A percentile compares a stretch with the other conserved stretches of the same genome.
Conservation (phyloP, 2,888 invertebrate species). For the Sinopyrophorus schimmeli region DNA sequence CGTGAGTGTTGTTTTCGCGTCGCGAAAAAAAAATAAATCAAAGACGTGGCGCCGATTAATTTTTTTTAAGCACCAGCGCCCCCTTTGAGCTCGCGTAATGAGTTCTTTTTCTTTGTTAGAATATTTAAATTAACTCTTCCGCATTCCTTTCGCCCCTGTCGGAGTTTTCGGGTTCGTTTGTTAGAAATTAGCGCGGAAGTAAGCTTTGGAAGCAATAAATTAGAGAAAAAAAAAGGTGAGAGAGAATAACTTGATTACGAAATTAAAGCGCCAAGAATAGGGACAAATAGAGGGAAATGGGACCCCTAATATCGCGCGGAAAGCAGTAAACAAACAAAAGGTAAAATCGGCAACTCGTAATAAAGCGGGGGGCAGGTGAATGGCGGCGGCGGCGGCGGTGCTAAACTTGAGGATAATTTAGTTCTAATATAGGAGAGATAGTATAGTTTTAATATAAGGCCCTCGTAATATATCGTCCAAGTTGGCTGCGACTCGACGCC, state of each 20-base stretch:
- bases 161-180: slow-evolving; percentile 9
- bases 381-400: no score
- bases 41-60: no score
- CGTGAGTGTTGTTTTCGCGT: no score
- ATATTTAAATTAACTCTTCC: slow-evolving; percentile 15
- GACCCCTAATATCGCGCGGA: background rate
- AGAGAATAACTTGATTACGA: no score
- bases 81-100: no score
- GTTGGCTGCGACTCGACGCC: slow-evolving; percentile 25
- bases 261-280: no score
- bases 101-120: no score
- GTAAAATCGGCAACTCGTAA: slow-evolving; percentile 17
- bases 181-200: slow-evolving; percentile 10
- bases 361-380: slow-evolving; percentile 26
- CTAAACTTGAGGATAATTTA: slow-evolving; percentile 24
- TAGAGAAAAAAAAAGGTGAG: slow-evolving; percentile 3
- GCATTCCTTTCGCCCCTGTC: slow-evolving; percentile 18
- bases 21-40: no score
- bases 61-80: no score
- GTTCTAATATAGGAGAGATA: slow-evolving; percentile 23
- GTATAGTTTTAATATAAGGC: slow-evolving; percentile 16
- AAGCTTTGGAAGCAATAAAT: background rate
- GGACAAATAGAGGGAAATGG: background rate
- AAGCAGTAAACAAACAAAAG: slow-evolving; percentile 21
- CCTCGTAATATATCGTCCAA: slow-evolving; percentile 27